A percentile compares a stretch with the other conserved stretches of the same genome.
These are phyloP conservation scores for Apodemia duryi DNA, from an alignment of 2,888 invertebrate species.

Conservation along the genomic window DNA sequence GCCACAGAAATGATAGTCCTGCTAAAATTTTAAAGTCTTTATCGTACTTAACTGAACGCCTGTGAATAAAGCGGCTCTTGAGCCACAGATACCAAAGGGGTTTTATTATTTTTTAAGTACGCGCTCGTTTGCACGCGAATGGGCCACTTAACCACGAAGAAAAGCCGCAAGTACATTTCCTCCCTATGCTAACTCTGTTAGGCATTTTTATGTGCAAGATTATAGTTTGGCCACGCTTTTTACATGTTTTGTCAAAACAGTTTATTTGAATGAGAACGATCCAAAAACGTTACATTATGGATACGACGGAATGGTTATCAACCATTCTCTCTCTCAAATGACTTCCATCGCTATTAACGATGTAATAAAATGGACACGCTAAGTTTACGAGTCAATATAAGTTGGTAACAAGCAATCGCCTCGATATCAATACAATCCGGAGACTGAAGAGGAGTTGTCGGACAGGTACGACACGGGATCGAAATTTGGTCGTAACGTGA, in stretches of 20 bases:
- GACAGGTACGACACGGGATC: slow-evolving; percentile 42
- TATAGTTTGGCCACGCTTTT: slow-evolving; percentile 73
- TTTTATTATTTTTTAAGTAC: slow-evolving; percentile 77
- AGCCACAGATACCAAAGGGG: slow-evolving; percentile 56
- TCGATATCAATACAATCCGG: slow-evolving; percentile 44
- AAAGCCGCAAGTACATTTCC: slow-evolving; percentile 55
- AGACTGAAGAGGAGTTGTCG: slow-evolving; percentile 32
- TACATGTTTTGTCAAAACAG: slow-evolving; percentile 49
- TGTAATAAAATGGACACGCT: slow-evolving; percentile 46
- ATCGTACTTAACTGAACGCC: slow-evolving; percentile 18
- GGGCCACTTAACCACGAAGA: slow-evolving; percentile 78
- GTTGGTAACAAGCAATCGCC: slow-evolving; percentile 44
- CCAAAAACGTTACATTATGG: background rate
- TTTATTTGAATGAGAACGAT: background rate
- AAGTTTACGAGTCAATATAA: slow-evolving; percentile 50
- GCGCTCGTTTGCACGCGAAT: slow-evolving; percentile 80
- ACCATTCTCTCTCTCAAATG: background rate
- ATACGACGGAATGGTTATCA: background rate
- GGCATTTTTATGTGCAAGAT: slow-evolving; percentile 64
- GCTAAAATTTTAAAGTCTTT: slow-evolving; percentile 16
- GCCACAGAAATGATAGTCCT: too few relatives aligned
- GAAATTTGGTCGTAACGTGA: slow-evolving; percentile 50
- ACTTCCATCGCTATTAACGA: slow-evolving; percentile 36
- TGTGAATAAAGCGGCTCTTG: slow-evolving; percentile 18
- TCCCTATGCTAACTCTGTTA: slow-evolving; percentile 59